Evolutionary conservation across 2,888 invertebrate species (phyloP).

Genomic region (Sycophila texana): DNA sequence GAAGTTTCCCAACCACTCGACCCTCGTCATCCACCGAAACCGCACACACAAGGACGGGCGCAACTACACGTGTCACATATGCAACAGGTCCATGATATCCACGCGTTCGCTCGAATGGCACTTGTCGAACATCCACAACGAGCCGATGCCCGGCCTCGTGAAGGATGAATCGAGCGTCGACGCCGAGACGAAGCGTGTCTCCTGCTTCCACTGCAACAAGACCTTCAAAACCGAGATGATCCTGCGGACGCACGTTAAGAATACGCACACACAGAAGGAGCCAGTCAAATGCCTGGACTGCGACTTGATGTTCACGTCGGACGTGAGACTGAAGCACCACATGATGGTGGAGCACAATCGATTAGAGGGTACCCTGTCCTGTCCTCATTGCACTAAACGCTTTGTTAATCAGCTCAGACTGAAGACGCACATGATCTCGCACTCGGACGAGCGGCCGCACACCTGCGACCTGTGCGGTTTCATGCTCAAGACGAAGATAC

Average conservation of each 20-base stretch:
- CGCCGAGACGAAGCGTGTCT: constrained; percentile 67
- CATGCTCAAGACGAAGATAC: constrained; percentile 73
- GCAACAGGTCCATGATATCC: constrained; percentile 73
- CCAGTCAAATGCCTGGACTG: constrained; percentile 73
- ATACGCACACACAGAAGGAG: constrained; percentile 72
- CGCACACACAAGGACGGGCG: constrained; percentile 72
- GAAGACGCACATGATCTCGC: constrained; percentile 74
- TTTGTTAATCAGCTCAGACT: constrained; percentile 72
- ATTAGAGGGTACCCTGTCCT: constrained; percentile 70
- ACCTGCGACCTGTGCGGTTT: constrained; percentile 72
- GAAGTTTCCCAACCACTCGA: constrained; percentile 73
- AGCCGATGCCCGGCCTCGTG: constrained; percentile 63
- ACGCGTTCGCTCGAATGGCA: constrained; percentile 72
- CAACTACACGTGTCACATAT: constrained; percentile 72
- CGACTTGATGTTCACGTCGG: constrained; percentile 70
- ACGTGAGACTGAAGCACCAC: constrained; percentile 72
- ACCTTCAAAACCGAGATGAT: constrained; percentile 75
- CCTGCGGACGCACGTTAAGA: constrained; percentile 72
- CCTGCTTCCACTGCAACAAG: constrained; percentile 71
- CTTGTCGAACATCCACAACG: constrained; percentile 72
- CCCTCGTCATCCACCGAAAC: constrained; percentile 72
- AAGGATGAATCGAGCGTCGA: constrained; percentile 62
- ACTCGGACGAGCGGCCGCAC: constrained; percentile 72
- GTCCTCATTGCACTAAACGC: constrained; percentile 72
- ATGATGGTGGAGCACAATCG: constrained; percentile 73